Evolutionary conservation across 64 coral and sea anemone species (phyloP), one percentile per base, ranked within the genome.

Genomic region (Montipora sp.): DNA sequence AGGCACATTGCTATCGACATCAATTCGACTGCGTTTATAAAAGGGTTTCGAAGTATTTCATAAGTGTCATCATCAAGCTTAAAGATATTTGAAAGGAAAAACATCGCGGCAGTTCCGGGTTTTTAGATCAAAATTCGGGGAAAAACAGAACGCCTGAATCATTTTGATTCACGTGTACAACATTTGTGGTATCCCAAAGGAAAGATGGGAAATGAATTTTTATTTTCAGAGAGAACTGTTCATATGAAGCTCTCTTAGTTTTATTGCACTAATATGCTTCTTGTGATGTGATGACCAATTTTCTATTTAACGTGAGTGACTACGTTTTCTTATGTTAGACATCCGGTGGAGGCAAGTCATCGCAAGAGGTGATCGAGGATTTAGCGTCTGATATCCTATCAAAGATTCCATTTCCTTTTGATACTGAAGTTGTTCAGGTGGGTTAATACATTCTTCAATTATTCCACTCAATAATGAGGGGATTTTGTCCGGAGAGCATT

Each of bases 331-430:
- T 27, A 79, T 47, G 15, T 22, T 72, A 98, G 96, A 95, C 96
- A 43, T 91, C 94, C 8, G 95, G 97, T 92, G 94, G 94, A 36
- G 97, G 97, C 0, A 99, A 99, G 24, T 94, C 94, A 16, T 96
- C 94, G 5, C 97, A 99, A 72, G 94, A 99, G 18, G 97, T 99
- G 23, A 94, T 99, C 16, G 88, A 99, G 63, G 97, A 99, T 73
- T 83, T 99, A 2, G 97, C 97, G 0, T 90, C 87, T 3, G 97
- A 99, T 68, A 96, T 99, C 75, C 75, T 99, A 20, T 99, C 97
- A 20, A 99, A 99, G 55, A 84, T 99, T 69, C 97, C 97, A 5
- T 51, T 46, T 8, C 92, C 95, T 71, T 99, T 99, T 61, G 89
- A 99, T 87, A 94, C 94, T 7, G 97, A 99, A 78, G 59, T 83